Evolutionary conservation across 2,113 vertebrate species (phyloP).

Genomic region (Lophochroa leadbeateri): DNA sequence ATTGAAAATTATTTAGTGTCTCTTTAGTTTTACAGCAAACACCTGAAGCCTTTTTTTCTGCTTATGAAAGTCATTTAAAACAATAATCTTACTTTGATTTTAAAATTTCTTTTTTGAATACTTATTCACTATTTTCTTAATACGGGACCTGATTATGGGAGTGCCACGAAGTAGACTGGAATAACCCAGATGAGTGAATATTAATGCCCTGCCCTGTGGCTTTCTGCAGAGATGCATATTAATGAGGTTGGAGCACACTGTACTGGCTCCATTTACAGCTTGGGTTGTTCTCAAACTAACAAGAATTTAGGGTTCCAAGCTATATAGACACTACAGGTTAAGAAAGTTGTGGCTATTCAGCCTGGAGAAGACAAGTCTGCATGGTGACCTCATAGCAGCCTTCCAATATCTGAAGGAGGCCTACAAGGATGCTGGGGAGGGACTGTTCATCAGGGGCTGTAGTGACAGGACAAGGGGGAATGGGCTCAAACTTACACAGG

Average conservation of each 20-base stretch:
- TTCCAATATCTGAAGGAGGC: not conserved
- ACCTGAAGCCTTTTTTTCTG: not conserved
- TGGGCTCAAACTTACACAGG: not conserved
- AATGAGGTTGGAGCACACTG: not conserved
- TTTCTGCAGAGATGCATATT: not conserved
- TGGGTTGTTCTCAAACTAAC: not conserved
- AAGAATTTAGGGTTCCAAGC: not conserved
- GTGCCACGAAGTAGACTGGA: not conserved
- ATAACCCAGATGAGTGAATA: not conserved
- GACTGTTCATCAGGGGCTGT: not conserved
- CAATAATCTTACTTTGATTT: not conserved
- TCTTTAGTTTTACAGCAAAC: not conserved
- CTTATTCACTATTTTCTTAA: not conserved
- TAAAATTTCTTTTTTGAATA: not conserved
- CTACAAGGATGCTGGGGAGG: not conserved
- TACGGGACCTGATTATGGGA: not conserved
- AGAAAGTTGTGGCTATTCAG: not conserved
- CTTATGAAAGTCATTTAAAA: not conserved
- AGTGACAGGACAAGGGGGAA: not conserved
- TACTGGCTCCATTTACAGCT: not conserved
- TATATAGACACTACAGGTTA: not conserved
- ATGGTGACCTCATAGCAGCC: not conserved
- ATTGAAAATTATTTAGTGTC: not conserved
- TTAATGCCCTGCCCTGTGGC: not conserved
- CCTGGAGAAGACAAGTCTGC: not conserved